These are phyloP conservation scores for Helostoma temminkii DNA, from an alignment of 2,797 vertebrate genomes.

Conservation along the genomic window DNA sequence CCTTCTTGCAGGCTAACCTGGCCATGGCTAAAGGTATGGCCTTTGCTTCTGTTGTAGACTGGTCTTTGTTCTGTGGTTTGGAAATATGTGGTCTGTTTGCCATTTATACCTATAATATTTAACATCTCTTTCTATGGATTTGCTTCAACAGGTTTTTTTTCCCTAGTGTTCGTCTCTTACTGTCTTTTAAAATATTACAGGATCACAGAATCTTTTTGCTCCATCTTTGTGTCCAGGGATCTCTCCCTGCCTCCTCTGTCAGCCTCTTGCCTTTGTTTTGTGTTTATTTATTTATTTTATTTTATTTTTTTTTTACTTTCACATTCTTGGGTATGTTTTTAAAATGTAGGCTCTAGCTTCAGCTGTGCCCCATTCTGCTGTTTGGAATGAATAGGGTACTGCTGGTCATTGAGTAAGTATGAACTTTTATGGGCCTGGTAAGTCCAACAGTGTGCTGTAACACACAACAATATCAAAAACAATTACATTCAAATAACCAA, in stretches of 20 bases:
- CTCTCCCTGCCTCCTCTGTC: slow-evolving; percentile 76
- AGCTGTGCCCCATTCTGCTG: slow-evolving; percentile 93
- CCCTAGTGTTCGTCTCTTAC: slow-evolving; percentile 78
- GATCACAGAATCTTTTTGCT: slow-evolving; percentile 76
- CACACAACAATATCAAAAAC: slow-evolving; percentile 82
- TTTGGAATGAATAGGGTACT: slow-evolving; percentile 96
- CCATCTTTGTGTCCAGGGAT: slow-evolving; percentile 79
- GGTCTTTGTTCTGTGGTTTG: slow-evolving; percentile 88
- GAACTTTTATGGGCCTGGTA: slow-evolving; percentile 92
- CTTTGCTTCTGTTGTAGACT: slow-evolving; percentile 81
- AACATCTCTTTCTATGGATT: slow-evolving; percentile 86
- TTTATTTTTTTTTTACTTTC: slow-evolving; percentile 74
- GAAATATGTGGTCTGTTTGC: slow-evolving; percentile 91
- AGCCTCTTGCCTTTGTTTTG: slow-evolving; percentile 74
- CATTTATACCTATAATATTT: slow-evolving; percentile 80
- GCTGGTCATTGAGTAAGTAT: slow-evolving; percentile 94
- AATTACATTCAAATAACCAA: slow-evolving; percentile 78
- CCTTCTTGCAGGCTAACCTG: slow-evolving; percentile 83
- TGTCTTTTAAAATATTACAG: slow-evolving; percentile 80
- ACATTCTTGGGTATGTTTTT: slow-evolving; percentile 91
- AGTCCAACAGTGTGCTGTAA: slow-evolving; percentile 91
- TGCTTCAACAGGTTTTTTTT: slow-evolving; percentile 81
- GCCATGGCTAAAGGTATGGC: slow-evolving; percentile 84
- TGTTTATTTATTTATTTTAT: slow-evolving; percentile 43
- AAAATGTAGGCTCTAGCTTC: slow-evolving; percentile 93